Evolutionary conservation across 1,140 invertebrate species (phyloP), one percentile per base, ranked within the genome.

Genomic region (Trachymyrmex cornetzi): DNA sequence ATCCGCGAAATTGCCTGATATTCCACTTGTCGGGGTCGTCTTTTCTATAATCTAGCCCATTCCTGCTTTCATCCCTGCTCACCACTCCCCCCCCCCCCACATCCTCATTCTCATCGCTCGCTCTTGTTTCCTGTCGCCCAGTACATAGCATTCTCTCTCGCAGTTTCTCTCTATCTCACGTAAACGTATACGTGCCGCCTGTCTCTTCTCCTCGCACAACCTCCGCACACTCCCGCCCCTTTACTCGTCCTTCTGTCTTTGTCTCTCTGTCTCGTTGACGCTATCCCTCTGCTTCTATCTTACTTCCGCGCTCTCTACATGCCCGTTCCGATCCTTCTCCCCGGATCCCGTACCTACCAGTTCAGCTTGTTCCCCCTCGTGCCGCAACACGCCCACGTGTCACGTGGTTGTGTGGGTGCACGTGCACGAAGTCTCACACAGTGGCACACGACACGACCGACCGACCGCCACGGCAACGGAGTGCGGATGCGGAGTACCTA

Each of bases 401-500:
- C 77, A 90, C 88, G 77, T 84, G 89, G 66, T 44, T 72, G 77
- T 81, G 59, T 69, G 22, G 63, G 44, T 72, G 44, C 44, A 80
- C 80, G 85, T 64, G 34, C 67, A 63, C 63, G 79, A 34, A 71
- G 38, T 53, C 85, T 50, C 75, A 88, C 75, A 82, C 71, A 82
- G 55, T 59, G 74, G 48, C 77, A 53, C 69, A 48, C 66, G 71
- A 72, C 30, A 48, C 66, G 63, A 72, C 30, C 34, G 63, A 72
- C 30, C 34, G 74, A 57, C 77, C 44, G 66, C 27, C 50, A 34
- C 61, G 27, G 64, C 16, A 85, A 88, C 86, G 77, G 85, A 92
- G 91, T 90, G 89, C 87, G 91, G 90, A 93, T 91, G 90, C 87
- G 89, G 87, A 90, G 91, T 88, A 89, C 85, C 89, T 88, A 91